These are phyloP conservation scores for Agapornis canus DNA, from an alignment of 2,797 vertebrate species.

Conservation along the genomic window DNA sequence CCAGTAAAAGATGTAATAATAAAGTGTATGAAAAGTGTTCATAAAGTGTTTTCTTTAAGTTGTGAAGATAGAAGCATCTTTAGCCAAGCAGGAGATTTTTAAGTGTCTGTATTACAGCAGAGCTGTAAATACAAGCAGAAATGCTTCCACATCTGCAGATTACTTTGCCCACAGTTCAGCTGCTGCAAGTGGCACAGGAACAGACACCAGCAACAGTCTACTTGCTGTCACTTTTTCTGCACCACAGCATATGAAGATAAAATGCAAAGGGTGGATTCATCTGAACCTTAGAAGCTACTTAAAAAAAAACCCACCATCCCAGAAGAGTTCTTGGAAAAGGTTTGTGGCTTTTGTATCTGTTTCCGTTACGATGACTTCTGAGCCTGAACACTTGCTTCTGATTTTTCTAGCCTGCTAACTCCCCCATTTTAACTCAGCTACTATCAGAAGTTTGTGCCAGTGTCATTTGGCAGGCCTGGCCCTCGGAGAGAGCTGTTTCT, in stretches of 20 bases:
- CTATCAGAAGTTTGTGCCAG: background rate
- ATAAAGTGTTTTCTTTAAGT: background rate
- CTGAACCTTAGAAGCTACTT: background rate
- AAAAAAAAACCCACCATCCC: background rate
- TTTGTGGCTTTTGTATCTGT: background rate
- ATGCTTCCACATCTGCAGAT: background rate
- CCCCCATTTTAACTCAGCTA: background rate
- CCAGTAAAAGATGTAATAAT: background rate
- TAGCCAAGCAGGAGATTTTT: background rate
- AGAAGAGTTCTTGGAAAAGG: background rate
- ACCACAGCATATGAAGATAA: background rate
- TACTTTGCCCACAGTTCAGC: background rate
- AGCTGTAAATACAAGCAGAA: background rate
- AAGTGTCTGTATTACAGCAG: background rate
- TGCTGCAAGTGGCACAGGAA: background rate
- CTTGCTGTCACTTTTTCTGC: background rate
- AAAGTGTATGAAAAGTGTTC: background rate
- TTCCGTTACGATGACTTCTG: background rate
- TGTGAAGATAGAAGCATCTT: background rate
- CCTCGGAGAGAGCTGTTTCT: background rate
- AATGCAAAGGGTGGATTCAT: background rate
- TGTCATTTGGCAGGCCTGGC: background rate
- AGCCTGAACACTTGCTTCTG: background rate
- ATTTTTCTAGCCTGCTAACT: background rate
- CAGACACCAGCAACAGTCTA: rapidly evolving